Conservation (phyloP, 92 coral and sea anemone species). For the Zoanthus gigantus region DNA sequence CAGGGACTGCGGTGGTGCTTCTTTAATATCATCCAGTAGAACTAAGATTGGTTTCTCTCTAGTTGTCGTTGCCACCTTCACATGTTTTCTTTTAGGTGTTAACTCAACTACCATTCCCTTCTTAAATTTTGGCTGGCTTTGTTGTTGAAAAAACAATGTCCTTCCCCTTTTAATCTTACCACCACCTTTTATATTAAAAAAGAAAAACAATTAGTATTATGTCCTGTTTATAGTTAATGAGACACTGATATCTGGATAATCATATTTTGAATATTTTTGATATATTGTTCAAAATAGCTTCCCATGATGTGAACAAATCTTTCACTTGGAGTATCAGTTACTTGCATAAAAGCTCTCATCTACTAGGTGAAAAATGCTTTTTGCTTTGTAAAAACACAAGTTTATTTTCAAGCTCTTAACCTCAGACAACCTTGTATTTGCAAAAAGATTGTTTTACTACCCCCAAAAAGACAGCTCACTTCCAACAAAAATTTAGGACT, state of each 20-base stretch:
- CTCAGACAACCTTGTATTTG: constrained; percentile 7
- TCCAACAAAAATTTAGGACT: neutral
- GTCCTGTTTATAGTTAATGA: neutral
- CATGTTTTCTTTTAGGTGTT: constrained; percentile 59
- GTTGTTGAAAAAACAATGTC: constrained; percentile 21
- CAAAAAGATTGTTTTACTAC: constrained; percentile 2
- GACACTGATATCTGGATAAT: neutral
- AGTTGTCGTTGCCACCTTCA: constrained; percentile 36
- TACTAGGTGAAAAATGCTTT: constrained; percentile 9
- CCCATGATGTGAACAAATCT: constrained; percentile 8
- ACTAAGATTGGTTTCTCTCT: constrained; percentile 36
- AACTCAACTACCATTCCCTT: constrained; percentile 55
- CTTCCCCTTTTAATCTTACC: constrained; percentile 31
- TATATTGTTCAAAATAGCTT: constrained; percentile 4
- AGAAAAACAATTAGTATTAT: neutral
- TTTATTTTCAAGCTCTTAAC: neutral
- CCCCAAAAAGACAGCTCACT: constrained; percentile 5
- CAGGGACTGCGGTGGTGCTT: constrained; percentile 55
- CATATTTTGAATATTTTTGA: constrained; percentile 3
- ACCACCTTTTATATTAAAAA: neutral
- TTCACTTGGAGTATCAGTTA: neutral
- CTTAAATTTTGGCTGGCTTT: neutral
- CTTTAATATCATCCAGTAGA: constrained; percentile 26
- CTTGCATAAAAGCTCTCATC: constrained; percentile 9
- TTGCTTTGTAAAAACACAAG: constrained; percentile 12